A percentile compares a stretch with the other conserved stretches of the same genome.
Conservation (phyloP, 2,888 invertebrate genomes). For the Lycophotia porphyrea region DNA sequence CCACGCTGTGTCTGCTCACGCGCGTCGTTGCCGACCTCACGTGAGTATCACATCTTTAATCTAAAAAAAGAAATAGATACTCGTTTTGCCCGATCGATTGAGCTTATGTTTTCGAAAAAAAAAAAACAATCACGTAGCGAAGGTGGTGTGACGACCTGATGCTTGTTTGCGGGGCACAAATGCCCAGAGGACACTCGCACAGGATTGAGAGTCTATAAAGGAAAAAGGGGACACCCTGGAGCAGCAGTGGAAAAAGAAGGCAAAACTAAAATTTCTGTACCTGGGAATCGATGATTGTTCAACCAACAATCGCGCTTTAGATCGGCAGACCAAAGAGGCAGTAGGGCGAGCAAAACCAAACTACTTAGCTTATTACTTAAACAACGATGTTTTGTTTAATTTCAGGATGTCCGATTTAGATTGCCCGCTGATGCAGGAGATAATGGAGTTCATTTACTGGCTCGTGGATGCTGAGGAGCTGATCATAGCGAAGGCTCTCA, state of each 20-base stretch:
- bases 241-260: not conserved
- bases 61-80: not conserved
- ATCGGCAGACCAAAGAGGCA: not conserved
- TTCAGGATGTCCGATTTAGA: slow-evolving; percentile 95
- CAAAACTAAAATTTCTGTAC: not conserved
- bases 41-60: slow-evolving; percentile 91
- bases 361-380: not conserved
- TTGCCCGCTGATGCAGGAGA: slow-evolving; percentile 93
- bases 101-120: not conserved
- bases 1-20: slow-evolving; percentile 98
- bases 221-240: not conserved
- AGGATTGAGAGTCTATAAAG: not conserved
- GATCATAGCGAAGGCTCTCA: slow-evolving; percentile 96
- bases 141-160: not conserved
- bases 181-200: not conserved
- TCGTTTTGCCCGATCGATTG: not conserved
- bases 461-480: slow-evolving; percentile 97
- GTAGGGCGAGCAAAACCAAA: not conserved
- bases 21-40: slow-evolving; percentile 98
- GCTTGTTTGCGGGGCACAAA: not conserved
- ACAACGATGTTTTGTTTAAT: slow-evolving; percentile 27
- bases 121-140: not conserved
- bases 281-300: not conserved
- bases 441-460: slow-evolving; percentile 98
- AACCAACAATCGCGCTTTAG: not conserved